Base-by-base conservation (phyloP, 2,888 invertebrate species). In the Lacanobia wlatinum region DNA sequence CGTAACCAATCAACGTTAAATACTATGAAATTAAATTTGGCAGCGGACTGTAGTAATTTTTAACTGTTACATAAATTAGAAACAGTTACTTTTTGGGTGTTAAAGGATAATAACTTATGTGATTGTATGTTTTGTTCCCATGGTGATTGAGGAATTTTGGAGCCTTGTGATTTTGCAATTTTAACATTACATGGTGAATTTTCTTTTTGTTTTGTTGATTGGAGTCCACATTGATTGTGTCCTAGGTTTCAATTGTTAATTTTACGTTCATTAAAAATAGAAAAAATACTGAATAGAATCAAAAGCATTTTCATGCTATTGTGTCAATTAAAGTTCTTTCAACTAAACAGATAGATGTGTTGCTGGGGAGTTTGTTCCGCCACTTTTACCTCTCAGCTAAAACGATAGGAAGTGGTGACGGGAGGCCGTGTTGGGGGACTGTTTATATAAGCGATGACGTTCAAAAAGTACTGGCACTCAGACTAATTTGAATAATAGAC, bases 1-100 rank as follows among this genome's bases (percentile, higher is more conserved):
- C 84, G 50, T 8, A 66, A 76, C 86, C 5, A 80, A 86, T 86
- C 65, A 66, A 58, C 76, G 69, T 80, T 87, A 86, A 86, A 87
- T 82, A 83, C 85, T 87, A 86, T 86, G 85, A 86, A 86, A 86
- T 86, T 86, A 85, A 86, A 85, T 86, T 86, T 86, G 71, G 65
- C 85, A 80, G 75, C 72, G 48, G 64, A 34, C 70, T 60, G 53
- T 73, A 78, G 76, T 77, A 76, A 80, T 77, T 76, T 73, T 75
- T 75, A 66, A 84, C 82, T 80, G 82, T 82, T 85, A 73, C 21
- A 48, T 76, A 67, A 74, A 74, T 86, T 76, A 76, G 64, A 48
- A 76, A 84, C 86, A 68, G 84, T 85, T 85, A 83, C 0, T 23
- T 72, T 83, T 63, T 16, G 61, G 53, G n/a, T 46, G 61, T 40